Conservation (phyloP, 2,797 vertebrate genomes). For the Catamblyrhynchus diadema region DNA sequence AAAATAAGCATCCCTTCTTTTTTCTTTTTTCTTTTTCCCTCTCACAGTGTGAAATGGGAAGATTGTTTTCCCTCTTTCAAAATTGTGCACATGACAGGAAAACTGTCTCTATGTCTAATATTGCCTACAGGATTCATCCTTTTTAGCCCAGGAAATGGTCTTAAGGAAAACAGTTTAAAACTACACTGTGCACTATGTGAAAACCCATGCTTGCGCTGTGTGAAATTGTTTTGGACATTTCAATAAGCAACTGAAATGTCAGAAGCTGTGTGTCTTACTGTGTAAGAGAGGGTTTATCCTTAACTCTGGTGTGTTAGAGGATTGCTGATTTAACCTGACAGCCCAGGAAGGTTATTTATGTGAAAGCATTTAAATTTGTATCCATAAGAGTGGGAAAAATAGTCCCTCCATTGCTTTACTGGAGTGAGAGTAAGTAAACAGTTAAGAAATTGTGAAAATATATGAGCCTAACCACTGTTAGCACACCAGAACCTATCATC, state of each 20-base stretch:
- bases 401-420: neutral
- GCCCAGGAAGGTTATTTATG: neutral
- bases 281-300: neutral
- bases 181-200: neutral
- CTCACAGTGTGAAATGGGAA: neutral
- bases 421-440: neutral
- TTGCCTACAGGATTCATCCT: neutral
- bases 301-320: neutral
- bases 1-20: neutral
- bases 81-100: neutral
- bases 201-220: neutral
- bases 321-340: neutral
- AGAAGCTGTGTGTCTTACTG: neutral
- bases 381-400: neutral
- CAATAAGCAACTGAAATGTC: neutral
- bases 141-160: neutral
- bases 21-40: neutral
- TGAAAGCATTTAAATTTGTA: neutral
- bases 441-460: slow-evolving; percentile 23
- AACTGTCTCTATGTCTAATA: neutral
- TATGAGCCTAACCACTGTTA: neutral
- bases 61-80: neutral
- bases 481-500: neutral
- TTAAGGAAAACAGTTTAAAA: neutral
- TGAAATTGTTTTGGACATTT: neutral